phyloP scores from a whole-genome alignment of 2,888 invertebrate genomes.

The Neoitamus cyanurus region DNA sequence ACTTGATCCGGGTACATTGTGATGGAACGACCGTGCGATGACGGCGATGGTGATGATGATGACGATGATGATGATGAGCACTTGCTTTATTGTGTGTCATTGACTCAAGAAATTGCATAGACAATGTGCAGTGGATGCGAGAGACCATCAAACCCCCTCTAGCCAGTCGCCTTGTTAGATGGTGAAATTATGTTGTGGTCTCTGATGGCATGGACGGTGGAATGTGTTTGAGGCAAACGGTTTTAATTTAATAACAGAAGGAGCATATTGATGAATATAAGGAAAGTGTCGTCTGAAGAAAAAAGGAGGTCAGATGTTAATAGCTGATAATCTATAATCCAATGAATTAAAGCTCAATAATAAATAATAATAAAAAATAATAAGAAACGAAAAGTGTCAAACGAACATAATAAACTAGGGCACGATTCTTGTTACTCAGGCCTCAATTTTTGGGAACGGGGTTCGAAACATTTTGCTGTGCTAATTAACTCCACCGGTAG shows the following conservation, averaged over 20 bases:
- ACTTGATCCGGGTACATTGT: not conserved
- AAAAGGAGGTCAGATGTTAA: too few relatives aligned
- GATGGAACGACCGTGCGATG: not conserved
- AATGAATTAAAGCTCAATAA: too few relatives aligned
- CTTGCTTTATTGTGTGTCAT: not conserved
- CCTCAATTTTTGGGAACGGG: too few relatives aligned
- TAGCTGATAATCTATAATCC: too few relatives aligned
- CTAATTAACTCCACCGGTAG: too few relatives aligned
- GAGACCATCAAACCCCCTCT: not conserved
- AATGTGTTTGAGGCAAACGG: not conserved
- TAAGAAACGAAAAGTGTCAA: too few relatives aligned
- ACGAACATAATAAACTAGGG: too few relatives aligned
- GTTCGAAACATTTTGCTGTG: too few relatives aligned
- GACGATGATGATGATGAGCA: not conserved
- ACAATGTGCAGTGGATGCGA: not conserved
- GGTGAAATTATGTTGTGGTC: not conserved
- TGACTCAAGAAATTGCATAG: constrained; percentile 5
- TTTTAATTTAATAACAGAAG: not conserved
- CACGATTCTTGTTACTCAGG: too few relatives aligned
- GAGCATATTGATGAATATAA: not conserved
- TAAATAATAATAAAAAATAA: too few relatives aligned
- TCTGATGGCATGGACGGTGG: not conserved
- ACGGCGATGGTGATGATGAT: not conserved
- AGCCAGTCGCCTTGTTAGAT: not conserved
- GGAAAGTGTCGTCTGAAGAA: too few relatives aligned